Conservation (phyloP, 2,797 vertebrate genomes). For the Kryptopterus vitreolus region DNA sequence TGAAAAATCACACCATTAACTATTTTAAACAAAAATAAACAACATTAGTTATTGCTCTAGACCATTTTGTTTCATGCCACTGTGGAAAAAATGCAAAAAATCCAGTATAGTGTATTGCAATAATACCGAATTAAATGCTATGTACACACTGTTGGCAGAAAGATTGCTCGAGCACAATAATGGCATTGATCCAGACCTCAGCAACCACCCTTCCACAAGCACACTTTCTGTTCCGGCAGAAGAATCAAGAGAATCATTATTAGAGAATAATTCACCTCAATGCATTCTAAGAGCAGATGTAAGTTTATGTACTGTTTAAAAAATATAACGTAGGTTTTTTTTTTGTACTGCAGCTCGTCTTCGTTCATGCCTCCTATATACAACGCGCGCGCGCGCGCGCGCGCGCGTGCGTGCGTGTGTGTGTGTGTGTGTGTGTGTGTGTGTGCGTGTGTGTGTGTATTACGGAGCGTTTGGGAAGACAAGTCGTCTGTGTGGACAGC, state of each 20-base stretch:
- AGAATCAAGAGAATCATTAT: conserved; percentile 8
- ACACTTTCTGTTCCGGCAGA: conserved; percentile 42
- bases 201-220: conserved; percentile 38
- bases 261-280: neutral
- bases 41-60: neutral
- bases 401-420: neutral
- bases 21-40: neutral
- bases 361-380: neutral
- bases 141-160: conserved; percentile 34
- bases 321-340: neutral
- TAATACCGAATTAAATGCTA: conserved; percentile 18
- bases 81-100: neutral
- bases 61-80: neutral
- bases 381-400: neutral
- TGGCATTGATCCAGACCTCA: conserved; percentile 57
- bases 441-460: neutral
- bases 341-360: neutral
- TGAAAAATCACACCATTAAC: no score
- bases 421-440: conserved; percentile 1
- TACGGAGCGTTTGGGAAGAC: neutral
- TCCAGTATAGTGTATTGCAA: neutral
- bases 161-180: conserved; percentile 49
- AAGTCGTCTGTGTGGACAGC: neutral
- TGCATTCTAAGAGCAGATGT: no score
- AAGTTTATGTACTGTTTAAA: no score